phyloP scores from a whole-genome alignment of 1,140 invertebrate species.

The Macrocentrus cingulum region DNA sequence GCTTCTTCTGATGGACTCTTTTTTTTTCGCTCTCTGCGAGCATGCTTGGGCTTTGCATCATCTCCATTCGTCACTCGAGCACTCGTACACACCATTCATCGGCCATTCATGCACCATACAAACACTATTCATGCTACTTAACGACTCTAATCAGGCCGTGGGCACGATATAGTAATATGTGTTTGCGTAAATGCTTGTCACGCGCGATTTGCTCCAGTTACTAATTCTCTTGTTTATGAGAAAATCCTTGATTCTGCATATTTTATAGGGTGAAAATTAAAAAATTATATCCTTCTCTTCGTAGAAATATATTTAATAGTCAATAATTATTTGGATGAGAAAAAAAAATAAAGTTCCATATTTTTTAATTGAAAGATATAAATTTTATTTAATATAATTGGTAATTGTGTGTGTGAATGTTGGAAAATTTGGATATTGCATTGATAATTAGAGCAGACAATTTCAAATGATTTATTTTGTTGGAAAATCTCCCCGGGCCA shows the following conservation, averaged over 20 bases:
- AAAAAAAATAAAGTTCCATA: too few species aligned
- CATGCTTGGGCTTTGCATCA: conserved; percentile 6
- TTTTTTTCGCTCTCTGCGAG: neutral
- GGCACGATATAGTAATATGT: conserved; percentile 6
- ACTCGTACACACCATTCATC: neutral
- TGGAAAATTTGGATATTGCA: too few species aligned
- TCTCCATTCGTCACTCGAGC: neutral
- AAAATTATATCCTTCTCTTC: too few species aligned
- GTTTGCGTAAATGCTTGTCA: conserved; percentile 12
- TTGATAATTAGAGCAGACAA: neutral
- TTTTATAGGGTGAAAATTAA: too few species aligned
- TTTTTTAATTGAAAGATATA: too few species aligned
- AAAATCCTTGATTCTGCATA: too few species aligned
- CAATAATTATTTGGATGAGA: too few species aligned
- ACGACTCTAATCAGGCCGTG: conserved; percentile 25
- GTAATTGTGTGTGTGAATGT: too few species aligned
- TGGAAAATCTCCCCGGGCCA: neutral
- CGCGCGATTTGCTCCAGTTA: neutral
- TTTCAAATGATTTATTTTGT: conserved; percentile 11
- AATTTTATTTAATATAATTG: too few species aligned
- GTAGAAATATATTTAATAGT: too few species aligned
- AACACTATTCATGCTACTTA: conserved; percentile 30
- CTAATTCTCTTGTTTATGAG: too few species aligned
- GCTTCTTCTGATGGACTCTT: neutral
- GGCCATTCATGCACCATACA: conserved; percentile 3